A percentile compares a stretch with the other conserved stretches of the same genome.
phyloP scores from a whole-genome alignment of 37 sponge, comb jelly and placozoan species.

The Beroe forskalii region DNA sequence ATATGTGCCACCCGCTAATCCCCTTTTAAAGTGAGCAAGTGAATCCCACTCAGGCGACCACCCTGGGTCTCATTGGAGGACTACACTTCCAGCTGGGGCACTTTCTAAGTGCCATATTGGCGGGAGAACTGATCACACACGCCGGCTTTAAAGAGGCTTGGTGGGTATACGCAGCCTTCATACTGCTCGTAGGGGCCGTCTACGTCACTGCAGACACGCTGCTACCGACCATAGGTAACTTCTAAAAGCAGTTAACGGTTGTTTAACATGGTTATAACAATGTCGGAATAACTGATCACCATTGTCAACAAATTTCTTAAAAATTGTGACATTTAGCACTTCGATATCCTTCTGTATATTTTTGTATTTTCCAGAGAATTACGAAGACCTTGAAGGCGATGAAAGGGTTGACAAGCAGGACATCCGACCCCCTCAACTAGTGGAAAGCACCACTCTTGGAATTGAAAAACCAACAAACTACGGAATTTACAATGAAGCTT shows the following conservation, averaged over 20 bases:
- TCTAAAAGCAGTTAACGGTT: not conserved
- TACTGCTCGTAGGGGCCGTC: not conserved
- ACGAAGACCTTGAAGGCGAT: constrained; percentile 32
- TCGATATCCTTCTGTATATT: not conserved
- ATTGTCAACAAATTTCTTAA: too few species aligned
- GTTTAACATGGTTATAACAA: too few species aligned
- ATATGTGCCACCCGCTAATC: not conserved
- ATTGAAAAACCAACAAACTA: too few species aligned
- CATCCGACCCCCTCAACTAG: not conserved
- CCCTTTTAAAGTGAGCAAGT: too few species aligned
- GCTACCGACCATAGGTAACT: constrained; percentile 27
- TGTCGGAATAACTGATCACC: too few species aligned
- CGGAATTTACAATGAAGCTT: too few species aligned
- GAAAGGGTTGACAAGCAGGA: too few species aligned
- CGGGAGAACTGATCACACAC: constrained; percentile 18
- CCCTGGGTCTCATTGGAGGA: constrained; percentile 25
- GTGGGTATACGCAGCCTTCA: constrained; percentile 30
- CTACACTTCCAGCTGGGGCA: constrained; percentile 31
- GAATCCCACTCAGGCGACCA: constrained; percentile 45
- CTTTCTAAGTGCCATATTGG: constrained; percentile 46
- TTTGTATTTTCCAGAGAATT: not conserved
- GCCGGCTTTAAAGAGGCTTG: constrained; percentile 43
- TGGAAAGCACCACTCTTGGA: too few species aligned
- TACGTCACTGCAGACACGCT: constrained; percentile 23
- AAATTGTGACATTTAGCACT: not conserved